Evolutionary conservation across 2,113 vertebrate species (phyloP), one percentile per base, ranked within the genome.

Genomic region (Athene cunicularia): DNA sequence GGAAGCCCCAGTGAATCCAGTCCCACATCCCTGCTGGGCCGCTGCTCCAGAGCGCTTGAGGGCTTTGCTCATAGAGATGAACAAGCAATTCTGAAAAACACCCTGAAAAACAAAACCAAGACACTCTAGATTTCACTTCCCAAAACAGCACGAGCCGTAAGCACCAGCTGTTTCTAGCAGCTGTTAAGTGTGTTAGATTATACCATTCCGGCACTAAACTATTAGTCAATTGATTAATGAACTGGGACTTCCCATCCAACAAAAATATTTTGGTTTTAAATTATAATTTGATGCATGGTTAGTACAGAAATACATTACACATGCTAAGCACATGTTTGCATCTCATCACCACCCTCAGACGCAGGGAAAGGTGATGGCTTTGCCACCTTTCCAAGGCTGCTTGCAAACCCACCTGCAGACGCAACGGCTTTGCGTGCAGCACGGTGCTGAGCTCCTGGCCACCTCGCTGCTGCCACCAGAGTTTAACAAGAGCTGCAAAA

Each of bases 191-290:
- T 1, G 3, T 86, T 93, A 74, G 75, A 92, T 80, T 83, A 59
- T 64, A 87, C 60, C 47, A 58, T 90, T 91, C 93, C 64, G 67
- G 81, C 67, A 58, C 67, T 72, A 45, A 89, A 77, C 85, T 89
- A 95, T 97, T 96, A 96, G 85, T 90, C 94, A 83, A 93, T 93
- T 95, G 95, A 97, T 97, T 96, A 95, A 97, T 90, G 93, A 95
- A 89, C 85, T 68, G 56, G 52, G 88, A 91, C 70, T 97, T 77
- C 89, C 71, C 84, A 91, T 93, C 92, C 94, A 96, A 95, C 62
- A 60, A 80, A 90, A 97, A 96, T 86, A 81, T 94, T 94, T 96
- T 68, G 67, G n/a, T 83, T 97, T 95, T 67, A 86, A 95, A 95
- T 90, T 95, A 82, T 83, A 84, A 94, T 92, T 94, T 79, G 93